These are phyloP conservation scores for Phylloscopus trochilus DNA, from an alignment of 2,113 vertebrate species.

Conservation along the genomic window DNA sequence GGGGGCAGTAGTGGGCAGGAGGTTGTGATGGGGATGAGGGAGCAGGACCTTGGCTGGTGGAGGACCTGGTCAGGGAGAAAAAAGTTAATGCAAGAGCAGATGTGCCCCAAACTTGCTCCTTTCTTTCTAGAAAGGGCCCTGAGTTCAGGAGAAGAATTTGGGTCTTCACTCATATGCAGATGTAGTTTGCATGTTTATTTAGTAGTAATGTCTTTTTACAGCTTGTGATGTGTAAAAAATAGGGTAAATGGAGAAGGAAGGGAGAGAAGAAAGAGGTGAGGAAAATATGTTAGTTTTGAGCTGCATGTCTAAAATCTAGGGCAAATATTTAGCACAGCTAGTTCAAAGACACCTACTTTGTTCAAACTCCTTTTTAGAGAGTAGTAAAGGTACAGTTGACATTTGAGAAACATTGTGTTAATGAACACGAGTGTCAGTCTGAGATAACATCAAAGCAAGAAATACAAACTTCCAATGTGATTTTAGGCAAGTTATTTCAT, in stretches of 20 bases:
- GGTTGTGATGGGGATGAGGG: background rate
- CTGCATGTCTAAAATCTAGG: constrained; percentile 42
- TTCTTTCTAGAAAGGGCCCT: background rate
- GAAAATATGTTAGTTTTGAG: background rate
- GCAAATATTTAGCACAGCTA: constrained; percentile 47
- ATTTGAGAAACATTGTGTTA: background rate
- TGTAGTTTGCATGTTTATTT: background rate
- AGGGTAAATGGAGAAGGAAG: background rate
- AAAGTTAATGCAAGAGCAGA: background rate
- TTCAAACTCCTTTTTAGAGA: background rate
- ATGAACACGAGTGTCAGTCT: background rate
- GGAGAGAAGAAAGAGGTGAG: background rate
- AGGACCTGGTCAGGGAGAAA: background rate
- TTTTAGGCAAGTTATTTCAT: background rate
- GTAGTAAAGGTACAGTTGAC: background rate
- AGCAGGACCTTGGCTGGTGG: background rate
- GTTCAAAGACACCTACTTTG: constrained; percentile 51
- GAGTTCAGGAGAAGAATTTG: background rate
- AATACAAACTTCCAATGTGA: background rate
- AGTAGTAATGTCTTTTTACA: background rate
- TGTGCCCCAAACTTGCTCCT: background rate
- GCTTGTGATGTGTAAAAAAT: background rate
- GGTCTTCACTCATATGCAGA: background rate
- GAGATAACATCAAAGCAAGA: constrained; percentile 27
- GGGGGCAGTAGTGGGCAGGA: background rate